Evolutionary conservation across 2,888 invertebrate genomes (phyloP), one percentile per base, ranked within the genome.

Genomic region (Pasiphila rectangulata): DNA sequence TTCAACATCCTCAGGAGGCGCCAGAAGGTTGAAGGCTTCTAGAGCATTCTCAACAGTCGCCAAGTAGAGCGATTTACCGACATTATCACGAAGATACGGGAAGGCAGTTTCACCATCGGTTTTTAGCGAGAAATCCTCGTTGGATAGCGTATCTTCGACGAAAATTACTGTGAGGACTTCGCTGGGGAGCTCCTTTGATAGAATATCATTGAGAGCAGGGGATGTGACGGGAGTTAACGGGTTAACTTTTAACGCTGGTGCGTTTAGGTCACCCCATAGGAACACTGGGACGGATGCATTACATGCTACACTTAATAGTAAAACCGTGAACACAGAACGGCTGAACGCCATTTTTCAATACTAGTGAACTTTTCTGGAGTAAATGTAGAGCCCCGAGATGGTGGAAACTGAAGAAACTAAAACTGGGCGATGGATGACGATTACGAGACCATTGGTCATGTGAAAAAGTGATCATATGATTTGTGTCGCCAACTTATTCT

Each of bases 1-100:
- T 50, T 84, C 77, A 5, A 72, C 65, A 10, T 72, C 68, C 2
- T 74, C 65, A 0, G 87, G 80, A 4, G 83, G 79, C 0, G 87
- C 81, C 3, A 92, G 62, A 17, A 87, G 77, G 55, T 90, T 85
- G 23, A 94, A 61, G 0, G 89, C 90, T 1, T 79, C 75, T 6
- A 92, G 49, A 0, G 94, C 90, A 48, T 90, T 86, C 30, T 91
- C 86, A 0, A 94, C 94, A 12, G 90, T 88, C 4, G 93, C 90
- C 39, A 92, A 76, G 67, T 93, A 94, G 1, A 89, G 75, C 13
- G 87, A 66, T 0, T 75, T 59, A 0, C 58, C 59, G 7, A 83
- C 65, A 17, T 83, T 69, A 0, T 69, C 56, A 4, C 75, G 75
- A 9, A 91, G 65, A 57, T 79, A 86, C 1, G 86, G 76, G 56